Evolutionary conservation across 2,113 vertebrate species (phyloP).

Genomic region (Meriones unguiculatus): DNA sequence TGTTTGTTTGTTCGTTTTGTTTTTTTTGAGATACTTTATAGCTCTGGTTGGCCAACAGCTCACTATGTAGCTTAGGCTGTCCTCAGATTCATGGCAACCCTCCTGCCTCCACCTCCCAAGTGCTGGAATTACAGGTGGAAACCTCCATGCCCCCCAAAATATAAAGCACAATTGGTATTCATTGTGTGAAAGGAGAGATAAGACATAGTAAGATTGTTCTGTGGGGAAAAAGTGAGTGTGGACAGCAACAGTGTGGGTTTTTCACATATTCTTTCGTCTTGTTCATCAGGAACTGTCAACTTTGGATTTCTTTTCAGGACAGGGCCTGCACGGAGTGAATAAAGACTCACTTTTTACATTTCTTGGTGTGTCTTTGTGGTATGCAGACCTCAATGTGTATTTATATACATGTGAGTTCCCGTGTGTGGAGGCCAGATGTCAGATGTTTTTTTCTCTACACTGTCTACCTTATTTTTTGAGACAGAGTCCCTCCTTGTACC

Average conservation of each 20-base stretch:
- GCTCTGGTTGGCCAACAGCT: not conserved
- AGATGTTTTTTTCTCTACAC: not conserved
- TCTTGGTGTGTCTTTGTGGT: not conserved
- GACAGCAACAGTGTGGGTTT: not conserved
- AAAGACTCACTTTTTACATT: not conserved
- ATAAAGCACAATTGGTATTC: conserved; percentile 4
- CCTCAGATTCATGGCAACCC: not conserved
- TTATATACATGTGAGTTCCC: not conserved
- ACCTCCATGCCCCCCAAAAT: not conserved
- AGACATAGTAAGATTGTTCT: not conserved
- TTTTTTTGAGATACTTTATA: not conserved
- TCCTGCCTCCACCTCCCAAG: not conserved
- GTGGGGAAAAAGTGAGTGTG: not conserved
- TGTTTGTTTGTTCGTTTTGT: not conserved
- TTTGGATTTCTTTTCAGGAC: not conserved
- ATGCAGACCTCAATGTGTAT: not conserved
- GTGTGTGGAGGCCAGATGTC: not conserved
- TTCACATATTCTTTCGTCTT: not conserved
- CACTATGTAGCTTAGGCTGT: not conserved
- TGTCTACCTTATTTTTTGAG: not conserved
- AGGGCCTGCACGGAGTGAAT: not conserved
- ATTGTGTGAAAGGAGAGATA: not conserved
- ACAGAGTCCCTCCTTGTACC: not conserved
- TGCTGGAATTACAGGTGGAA: not conserved
- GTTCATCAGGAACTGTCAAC: conserved; percentile 36